Evolutionary conservation across 2,113 vertebrate genomes (phyloP).

Genomic region (Gadus chalcogrammus): DNA sequence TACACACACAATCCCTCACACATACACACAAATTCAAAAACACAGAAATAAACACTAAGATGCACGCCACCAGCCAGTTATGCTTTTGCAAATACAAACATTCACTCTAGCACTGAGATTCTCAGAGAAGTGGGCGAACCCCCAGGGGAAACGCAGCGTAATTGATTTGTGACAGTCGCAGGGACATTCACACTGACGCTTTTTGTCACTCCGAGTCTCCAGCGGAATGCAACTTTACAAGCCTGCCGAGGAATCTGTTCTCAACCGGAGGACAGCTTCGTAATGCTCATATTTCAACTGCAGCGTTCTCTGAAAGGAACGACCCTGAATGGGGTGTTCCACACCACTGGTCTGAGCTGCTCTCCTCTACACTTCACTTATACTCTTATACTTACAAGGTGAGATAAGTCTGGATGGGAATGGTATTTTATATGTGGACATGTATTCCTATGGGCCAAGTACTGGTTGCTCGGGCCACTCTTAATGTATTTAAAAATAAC

Average conservation of each 20-base stretch:
- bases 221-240: slow-evolving; percentile 51
- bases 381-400: too few species aligned
- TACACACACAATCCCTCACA: too few species aligned
- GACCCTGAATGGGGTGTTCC: slow-evolving; percentile 50
- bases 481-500: too few species aligned
- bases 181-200: slow-evolving; percentile 50
- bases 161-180: slow-evolving; percentile 63
- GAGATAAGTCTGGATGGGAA: too few species aligned
- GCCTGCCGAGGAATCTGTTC: slow-evolving; percentile 57
- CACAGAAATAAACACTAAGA: too few species aligned
- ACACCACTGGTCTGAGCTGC: slow-evolving; percentile 27
- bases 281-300: slow-evolving; percentile 62
- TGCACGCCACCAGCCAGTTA: too few species aligned
- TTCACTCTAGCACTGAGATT: slow-evolving; percentile 10
- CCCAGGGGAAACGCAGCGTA: slow-evolving; percentile 41
- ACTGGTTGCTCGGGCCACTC: too few species aligned
- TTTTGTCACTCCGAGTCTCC: slow-evolving; percentile 55
- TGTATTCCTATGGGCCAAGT: too few species aligned
- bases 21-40: too few species aligned
- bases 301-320: slow-evolving; percentile 52
- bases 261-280: slow-evolving; percentile 59
- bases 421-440: too few species aligned
- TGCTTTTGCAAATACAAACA: not conserved
- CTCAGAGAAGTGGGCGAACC: slow-evolving; percentile 29
- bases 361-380: slow-evolving; percentile 7